Percentiles rank a stretch among this genome's conserved stretches.
Conservation (phyloP, 2,888 invertebrate genomes). For the Augiades crinisus region DNA sequence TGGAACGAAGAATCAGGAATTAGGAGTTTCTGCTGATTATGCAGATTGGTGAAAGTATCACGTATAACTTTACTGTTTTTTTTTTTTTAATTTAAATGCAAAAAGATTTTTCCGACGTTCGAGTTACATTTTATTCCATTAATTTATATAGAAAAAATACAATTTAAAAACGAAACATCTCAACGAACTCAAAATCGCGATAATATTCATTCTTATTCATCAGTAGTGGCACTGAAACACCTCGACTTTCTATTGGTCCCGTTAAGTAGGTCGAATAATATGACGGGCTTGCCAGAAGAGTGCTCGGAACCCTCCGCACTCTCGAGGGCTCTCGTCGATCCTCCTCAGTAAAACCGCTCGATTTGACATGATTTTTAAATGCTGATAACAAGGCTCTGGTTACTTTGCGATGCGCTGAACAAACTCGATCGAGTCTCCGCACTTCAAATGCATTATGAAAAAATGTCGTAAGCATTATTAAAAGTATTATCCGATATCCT, state of each 20-base stretch:
- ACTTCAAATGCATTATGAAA: neutral
- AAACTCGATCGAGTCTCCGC: neutral
- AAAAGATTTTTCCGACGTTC: too few species aligned
- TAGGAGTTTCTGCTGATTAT: too few species aligned
- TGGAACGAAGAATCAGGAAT: too few species aligned
- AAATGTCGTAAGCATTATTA: neutral
- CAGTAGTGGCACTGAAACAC: conserved; percentile 46
- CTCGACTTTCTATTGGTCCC: conserved; percentile 53
- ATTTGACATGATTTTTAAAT: conserved; percentile 80
- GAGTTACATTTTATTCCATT: too few species aligned
- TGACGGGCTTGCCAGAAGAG: conserved; percentile 64
- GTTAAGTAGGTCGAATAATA: conserved; percentile 80
- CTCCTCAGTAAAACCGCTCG: conserved; percentile 75
- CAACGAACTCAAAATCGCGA: conserved; percentile 12
- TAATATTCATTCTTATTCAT: conserved; percentile 10
- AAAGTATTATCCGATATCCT: neutral
- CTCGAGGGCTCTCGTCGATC: conserved; percentile 58
- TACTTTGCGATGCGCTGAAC: conserved; percentile 13
- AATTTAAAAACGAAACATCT: conserved; percentile 6
- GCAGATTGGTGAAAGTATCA: too few species aligned
- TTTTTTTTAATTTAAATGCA: too few species aligned
- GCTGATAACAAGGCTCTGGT: conserved; percentile 52
- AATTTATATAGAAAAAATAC: neutral
- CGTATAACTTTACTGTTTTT: too few species aligned
- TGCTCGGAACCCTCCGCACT: conserved; percentile 58